Evolutionary conservation across 2,797 vertebrate species (phyloP).

Genomic region (Amniataba percoides): DNA sequence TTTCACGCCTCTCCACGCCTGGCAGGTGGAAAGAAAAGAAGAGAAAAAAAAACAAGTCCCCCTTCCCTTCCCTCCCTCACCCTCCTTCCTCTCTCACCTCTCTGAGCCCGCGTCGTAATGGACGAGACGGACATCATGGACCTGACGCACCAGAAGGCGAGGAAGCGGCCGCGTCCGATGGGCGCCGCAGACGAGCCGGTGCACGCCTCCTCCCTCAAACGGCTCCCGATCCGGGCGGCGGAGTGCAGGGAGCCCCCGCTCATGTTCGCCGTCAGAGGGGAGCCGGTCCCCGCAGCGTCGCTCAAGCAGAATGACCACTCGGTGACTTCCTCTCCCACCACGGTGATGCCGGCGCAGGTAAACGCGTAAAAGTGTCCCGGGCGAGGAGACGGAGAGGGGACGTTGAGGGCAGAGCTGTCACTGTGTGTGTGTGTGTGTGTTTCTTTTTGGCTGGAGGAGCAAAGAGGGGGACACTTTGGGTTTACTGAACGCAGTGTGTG

Average conservation of each 20-base stretch:
- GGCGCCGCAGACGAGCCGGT: constrained; percentile 79
- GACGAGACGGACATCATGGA: constrained; percentile 86
- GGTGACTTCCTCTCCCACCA: constrained; percentile 88
- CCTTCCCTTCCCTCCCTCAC: too few relatives aligned
- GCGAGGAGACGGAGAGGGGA: neutral
- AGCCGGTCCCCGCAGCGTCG: constrained; percentile 87
- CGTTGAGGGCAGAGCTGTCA: constrained; percentile 5
- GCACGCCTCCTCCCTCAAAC: constrained; percentile 88
- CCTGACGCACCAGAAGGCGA: constrained; percentile 84
- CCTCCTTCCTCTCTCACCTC: constrained; percentile 33
- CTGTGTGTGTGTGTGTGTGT: neutral
- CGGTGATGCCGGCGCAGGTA: constrained; percentile 93
- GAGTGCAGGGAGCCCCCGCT: constrained; percentile 88
- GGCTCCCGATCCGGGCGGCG: constrained; percentile 89
- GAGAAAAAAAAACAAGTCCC: neutral
- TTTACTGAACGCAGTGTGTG: constrained; percentile 33
- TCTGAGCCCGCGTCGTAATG: constrained; percentile 79
- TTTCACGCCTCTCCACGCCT: constrained; percentile 53
- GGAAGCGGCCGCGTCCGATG: constrained; percentile 84
- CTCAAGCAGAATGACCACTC: constrained; percentile 91
- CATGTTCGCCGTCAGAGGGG: constrained; percentile 91
- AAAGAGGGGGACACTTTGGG: constrained; percentile 18
- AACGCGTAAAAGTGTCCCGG: constrained; percentile 58
- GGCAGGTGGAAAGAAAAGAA: constrained; percentile 37
- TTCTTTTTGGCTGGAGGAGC: constrained; percentile 4